Evolutionary conservation across 2,888 invertebrate species (phyloP).

Genomic region (Xestia rhomboidea): DNA sequence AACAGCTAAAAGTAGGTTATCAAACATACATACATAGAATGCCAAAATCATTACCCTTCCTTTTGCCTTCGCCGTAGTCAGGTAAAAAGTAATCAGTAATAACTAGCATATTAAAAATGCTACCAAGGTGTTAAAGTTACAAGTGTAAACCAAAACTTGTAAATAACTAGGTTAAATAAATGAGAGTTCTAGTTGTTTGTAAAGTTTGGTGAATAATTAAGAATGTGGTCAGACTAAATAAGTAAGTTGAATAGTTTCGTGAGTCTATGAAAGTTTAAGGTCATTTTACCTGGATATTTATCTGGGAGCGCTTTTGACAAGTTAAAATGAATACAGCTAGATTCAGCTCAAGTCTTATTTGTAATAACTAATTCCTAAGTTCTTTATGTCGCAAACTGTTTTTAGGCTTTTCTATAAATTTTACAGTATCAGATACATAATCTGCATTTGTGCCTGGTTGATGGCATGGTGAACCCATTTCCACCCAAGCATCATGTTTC

Average conservation of each 20-base stretch:
- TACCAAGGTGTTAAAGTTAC: not conserved
- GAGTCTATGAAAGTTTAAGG: not conserved
- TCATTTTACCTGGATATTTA: not conserved
- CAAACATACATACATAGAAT: no score
- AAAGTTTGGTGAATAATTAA: conserved; percentile 31
- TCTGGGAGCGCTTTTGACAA: not conserved
- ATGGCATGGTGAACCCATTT: no score
- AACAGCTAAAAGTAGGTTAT: not conserved
- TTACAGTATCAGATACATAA: not conserved
- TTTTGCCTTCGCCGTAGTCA: no score
- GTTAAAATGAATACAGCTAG: not conserved
- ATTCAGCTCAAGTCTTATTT: not conserved
- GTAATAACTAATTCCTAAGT: not conserved
- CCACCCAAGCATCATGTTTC: no score
- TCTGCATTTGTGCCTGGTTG: not conserved
- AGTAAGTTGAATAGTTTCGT: conserved; percentile 1
- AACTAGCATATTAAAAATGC: not conserved
- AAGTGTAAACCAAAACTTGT: conserved; percentile 17
- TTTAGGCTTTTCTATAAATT: not conserved
- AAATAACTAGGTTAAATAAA: conserved; percentile 23
- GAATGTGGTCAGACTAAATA: conserved; percentile 28
- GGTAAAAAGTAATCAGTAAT: conserved; percentile 8
- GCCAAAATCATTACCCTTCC: no score
- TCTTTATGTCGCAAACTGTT: not conserved
- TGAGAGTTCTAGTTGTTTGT: conserved; percentile 18